Evolutionary conservation across 2,113 vertebrate species (phyloP).

Genomic region (Canis aureus): DNA sequence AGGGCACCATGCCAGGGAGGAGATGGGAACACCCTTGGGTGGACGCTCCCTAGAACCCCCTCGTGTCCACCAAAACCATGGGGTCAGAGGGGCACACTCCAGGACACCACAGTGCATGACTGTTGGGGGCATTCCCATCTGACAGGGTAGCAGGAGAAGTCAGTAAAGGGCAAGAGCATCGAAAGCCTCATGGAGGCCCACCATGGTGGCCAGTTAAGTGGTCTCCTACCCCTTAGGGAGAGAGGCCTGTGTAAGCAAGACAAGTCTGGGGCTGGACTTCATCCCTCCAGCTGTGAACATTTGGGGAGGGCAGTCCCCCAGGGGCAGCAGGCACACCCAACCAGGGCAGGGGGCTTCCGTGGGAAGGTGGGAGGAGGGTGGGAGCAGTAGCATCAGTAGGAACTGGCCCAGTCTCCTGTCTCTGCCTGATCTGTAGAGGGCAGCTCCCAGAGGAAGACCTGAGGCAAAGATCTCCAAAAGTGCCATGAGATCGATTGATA

Average conservation of each 20-base stretch:
- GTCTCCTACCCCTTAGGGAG: not conserved
- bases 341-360: not conserved
- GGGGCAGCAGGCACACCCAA: not conserved
- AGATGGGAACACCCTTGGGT: not conserved
- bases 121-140: not conserved
- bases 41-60: not conserved
- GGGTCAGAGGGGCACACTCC: not conserved
- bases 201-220: not conserved
- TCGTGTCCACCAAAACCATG: not conserved
- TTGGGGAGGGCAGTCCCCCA: not conserved
- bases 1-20: not conserved
- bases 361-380: not conserved
- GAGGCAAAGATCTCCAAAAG: constrained; percentile 54
- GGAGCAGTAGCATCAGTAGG: not conserved
- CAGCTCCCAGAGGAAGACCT: not conserved
- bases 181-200: not conserved
- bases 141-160: not conserved
- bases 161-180: not conserved
- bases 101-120: not conserved
- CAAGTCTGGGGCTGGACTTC: not conserved
- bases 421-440: constrained; percentile 25
- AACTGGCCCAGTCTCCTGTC: not conserved
- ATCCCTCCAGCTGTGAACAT: not conserved
- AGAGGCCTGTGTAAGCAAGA: not conserved
- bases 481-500: constrained; percentile 23